Evolutionary conservation across 2,797 vertebrate genomes (phyloP), one percentile per base, ranked within the genome.

Genomic region (Sphenopsis melanotis): DNA sequence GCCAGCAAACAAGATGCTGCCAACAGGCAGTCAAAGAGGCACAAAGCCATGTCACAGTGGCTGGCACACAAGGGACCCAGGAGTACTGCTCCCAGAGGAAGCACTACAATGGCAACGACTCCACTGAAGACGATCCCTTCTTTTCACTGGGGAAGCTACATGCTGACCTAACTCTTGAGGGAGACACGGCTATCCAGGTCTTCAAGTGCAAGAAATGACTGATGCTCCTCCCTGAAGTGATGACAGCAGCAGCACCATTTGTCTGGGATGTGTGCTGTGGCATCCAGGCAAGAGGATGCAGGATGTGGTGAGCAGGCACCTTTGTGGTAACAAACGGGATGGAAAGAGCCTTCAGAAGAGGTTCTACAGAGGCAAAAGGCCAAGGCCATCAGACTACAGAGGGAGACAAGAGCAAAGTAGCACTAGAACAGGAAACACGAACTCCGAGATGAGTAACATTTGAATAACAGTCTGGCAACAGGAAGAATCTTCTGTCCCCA

Each of bases 41-140:
- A 60, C 1, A 0, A 63, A 46, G 57, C 49, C 49, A 37, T 1
- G 9, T 37, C 10, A 0, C 30, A 30, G 41, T 0, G 29, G 47
- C 1, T 34, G 47, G 42, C 91, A 74, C 3, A 4, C 36, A 44
- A 16, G 9, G 26, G 56, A 72, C 16, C 10, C 57, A 37, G 8
- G 4, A 91, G 23, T 7, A 19, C 11, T 8, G 39, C 29, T 86
- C 15, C 36, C 21, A 52, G 39, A 56, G 23, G 29, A 72, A 74
- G 36, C 50, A 34, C 22, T 59, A 46, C n/a, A 44, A 11, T 3
- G 24, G 23, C 7, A 2, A 7, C 14, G 36, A 76, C 32, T 41
- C 34, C 37, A n/a, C 23, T 34, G 74, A 14, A 71, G 36, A 68
- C 18, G 56, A 66, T 19, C 11, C 32, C 11, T 22, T 50, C 17